Base-by-base conservation (phyloP, 2,888 invertebrate species). In the Congeria kusceri region DNA sequence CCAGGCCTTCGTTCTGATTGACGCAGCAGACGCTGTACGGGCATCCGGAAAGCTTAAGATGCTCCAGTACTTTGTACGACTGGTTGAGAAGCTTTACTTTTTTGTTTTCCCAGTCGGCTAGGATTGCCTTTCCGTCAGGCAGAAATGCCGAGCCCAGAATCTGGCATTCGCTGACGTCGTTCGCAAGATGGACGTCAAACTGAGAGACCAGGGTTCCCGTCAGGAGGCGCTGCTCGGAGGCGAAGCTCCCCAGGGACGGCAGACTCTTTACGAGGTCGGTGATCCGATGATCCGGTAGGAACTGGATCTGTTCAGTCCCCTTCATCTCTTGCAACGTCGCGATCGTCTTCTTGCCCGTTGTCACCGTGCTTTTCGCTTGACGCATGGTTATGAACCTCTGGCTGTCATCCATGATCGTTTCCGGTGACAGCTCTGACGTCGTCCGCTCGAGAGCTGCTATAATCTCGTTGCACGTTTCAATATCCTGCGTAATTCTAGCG, bases 11-110 rank as follows among this genome's bases (percentile, higher is more conserved):
- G 46, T 69, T 69, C n/a, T 69, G 63, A 25, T 69, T 66, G 7
- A 75, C 39, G n/a, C 58, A 18, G 23, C 68, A 57, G n/a, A 75
- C 58, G 20, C 75, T 64, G 58, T 68, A 62, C 4, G 75, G 75
- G 3, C 29, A 39, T 20, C 63, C 64, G 5, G 68, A 53, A 11
- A 63, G 46, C 27, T 63, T 69, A 53, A 75, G 46, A n/a, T 63
- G 61, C 46, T 75, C 68, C n/a, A 68, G 27, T 27, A 61, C 67
- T 28, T 74, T 74, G 47, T 39, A 74, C 5, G 67, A 53, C n/a
- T 47, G 62, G 49, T 63, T 62, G 20, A 74, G 44, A 20, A 74
- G 47, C 23, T 74, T 74, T 15, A 74, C 56, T 25, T 62, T 75
- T 49, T 61, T 73, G 61, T 53, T 67, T 47, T 61, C 69, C 69